A percentile compares a stretch with the other conserved stretches of the same genome.
Conservation (phyloP, 2,113 vertebrate species). For the Dryoscopus gambensis region DNA sequence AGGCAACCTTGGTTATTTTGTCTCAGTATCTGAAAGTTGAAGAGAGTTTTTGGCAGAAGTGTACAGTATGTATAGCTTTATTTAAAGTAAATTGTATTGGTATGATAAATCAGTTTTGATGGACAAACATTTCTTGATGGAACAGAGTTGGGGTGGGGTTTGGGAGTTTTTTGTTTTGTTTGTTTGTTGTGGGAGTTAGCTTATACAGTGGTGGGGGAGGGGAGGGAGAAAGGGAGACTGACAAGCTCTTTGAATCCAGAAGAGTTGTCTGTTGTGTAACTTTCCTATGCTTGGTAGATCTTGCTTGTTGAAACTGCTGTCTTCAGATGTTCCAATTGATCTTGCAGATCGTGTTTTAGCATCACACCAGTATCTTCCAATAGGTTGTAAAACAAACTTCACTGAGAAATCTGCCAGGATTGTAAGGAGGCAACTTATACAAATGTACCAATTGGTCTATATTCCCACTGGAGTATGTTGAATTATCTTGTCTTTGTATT, state of each 20-base stretch:
- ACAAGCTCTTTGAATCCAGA: constrained; percentile 13
- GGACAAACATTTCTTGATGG: constrained; percentile 58
- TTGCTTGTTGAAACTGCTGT: background rate
- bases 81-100: constrained; percentile 54
- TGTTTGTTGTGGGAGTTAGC: background rate
- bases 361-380: background rate
- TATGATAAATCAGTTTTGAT: constrained; percentile 53
- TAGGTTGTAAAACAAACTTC: background rate
- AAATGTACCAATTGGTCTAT: background rate
- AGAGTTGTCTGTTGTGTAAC: background rate
- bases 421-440: background rate
- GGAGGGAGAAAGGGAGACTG: background rate
- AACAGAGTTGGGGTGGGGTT: background rate
- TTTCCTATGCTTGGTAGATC: constrained; percentile 46
- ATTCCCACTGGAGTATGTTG: background rate
- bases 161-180: background rate
- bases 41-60: constrained; percentile 63
- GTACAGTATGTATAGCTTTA: constrained; percentile 62
- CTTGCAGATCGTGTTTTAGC: background rate
- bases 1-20: constrained; percentile 53
- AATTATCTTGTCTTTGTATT: constrained; percentile 23
- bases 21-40: constrained; percentile 49
- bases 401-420: background rate
- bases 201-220: background rate
- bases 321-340: background rate